These are phyloP conservation scores for Sarcoramphus papa DNA, from an alignment of 2,797 vertebrate species.

Conservation along the genomic window DNA sequence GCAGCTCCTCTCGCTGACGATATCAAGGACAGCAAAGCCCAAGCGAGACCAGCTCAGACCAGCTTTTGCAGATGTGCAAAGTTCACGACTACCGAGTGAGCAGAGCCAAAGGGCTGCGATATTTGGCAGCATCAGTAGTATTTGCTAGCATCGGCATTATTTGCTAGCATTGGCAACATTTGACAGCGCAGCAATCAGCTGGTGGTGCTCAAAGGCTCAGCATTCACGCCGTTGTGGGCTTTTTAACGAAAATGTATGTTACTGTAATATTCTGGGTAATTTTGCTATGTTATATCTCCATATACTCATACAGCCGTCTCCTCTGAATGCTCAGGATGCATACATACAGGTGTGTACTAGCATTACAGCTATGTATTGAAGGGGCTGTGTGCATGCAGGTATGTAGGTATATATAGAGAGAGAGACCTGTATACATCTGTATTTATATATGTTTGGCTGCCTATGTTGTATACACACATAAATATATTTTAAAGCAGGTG, in stretches of 20 bases:
- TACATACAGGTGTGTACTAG: background rate
- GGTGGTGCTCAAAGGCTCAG: background rate
- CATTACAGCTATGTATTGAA: background rate
- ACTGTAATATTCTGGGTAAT: background rate
- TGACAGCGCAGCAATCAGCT: background rate
- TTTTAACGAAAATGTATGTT: background rate
- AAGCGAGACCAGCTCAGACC: background rate
- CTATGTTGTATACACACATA: background rate
- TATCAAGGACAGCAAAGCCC: background rate
- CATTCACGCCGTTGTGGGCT: fast-evolving
- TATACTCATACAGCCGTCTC: background rate
- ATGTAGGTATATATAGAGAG: background rate
- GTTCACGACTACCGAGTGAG: background rate
- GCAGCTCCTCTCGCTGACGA: background rate
- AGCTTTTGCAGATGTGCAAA: slow-evolving; percentile 15
- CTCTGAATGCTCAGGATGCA: background rate
- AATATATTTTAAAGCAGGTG: background rate
- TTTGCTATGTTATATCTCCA: background rate
- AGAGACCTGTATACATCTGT: background rate
- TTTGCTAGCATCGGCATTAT: background rate
- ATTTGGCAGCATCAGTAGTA: background rate
- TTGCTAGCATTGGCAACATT: background rate
- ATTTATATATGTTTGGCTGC: background rate
- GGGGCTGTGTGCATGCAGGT: background rate
- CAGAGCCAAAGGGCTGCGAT: background rate